Percentiles rank a stretch among this genome's conserved stretches.
Conservation (phyloP, 1,140 invertebrate genomes). For the Brachionus rubens region DNA sequence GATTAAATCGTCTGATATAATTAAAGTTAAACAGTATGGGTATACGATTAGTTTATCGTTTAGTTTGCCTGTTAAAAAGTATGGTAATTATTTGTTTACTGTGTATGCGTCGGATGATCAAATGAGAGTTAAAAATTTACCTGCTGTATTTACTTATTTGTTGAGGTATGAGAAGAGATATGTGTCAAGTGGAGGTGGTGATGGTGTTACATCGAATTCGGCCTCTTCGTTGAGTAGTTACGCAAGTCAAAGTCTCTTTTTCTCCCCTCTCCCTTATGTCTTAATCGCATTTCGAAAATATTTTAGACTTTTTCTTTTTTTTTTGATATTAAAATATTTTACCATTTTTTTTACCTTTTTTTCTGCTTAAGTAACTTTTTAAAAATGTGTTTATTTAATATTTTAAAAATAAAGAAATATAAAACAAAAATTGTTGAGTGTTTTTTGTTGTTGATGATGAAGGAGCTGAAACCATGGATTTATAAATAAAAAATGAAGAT, state of each 20-base stretch:
- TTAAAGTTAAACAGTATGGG: slow-evolving; percentile 35
- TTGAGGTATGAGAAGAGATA: slow-evolving; percentile 34
- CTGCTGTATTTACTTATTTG: slow-evolving; percentile 38
- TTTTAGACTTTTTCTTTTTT: too few relatives aligned
- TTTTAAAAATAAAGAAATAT: too few relatives aligned
- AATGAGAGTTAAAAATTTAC: neutral
- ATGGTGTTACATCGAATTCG: slow-evolving; percentile 11
- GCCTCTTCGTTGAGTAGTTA: slow-evolving; percentile 21
- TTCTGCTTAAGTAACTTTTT: too few relatives aligned
- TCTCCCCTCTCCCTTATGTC: neutral
- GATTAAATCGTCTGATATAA: slow-evolving; percentile 27
- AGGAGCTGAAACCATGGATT: too few relatives aligned
- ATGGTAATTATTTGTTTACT: slow-evolving; percentile 42
- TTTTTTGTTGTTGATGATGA: too few relatives aligned
- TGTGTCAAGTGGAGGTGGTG: neutral
- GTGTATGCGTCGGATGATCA: slow-evolving; percentile 38
- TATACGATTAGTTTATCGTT: slow-evolving; percentile 32
- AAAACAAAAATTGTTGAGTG: too few relatives aligned
- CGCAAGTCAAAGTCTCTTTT: neutral
- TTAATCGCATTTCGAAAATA: neutral
- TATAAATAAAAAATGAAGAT: too few relatives aligned
- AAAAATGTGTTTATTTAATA: too few relatives aligned
- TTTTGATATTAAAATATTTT: too few relatives aligned
- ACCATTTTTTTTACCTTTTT: too few relatives aligned
- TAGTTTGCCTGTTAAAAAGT: slow-evolving; percentile 1